These are phyloP conservation scores for Meloidogyne hapla DNA, from an alignment of 1,140 invertebrate species.

Conservation along the genomic window DNA sequence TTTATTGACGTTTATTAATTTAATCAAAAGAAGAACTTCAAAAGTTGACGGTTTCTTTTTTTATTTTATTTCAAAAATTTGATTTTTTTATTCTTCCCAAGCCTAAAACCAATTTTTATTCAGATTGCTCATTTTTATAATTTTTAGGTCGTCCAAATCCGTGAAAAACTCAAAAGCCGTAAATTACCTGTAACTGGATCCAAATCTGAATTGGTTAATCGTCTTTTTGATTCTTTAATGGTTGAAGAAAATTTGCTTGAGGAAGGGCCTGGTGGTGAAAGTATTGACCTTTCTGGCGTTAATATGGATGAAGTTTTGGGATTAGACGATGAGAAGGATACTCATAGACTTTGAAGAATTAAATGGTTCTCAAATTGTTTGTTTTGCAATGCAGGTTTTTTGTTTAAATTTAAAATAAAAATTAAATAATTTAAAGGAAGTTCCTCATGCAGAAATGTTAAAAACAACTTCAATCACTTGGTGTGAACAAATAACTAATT, in stretches of 20 bases:
- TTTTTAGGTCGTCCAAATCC: constrained; percentile 40
- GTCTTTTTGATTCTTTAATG: constrained; percentile 39
- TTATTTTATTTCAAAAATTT: not conserved
- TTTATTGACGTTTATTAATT: constrained; percentile 4
- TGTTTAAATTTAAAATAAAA: too few species aligned
- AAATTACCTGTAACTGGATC: constrained; percentile 36
- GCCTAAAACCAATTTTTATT: too few species aligned
- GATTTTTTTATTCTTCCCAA: too few species aligned
- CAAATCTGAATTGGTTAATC: constrained; percentile 37
- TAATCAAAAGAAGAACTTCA: constrained; percentile 46
- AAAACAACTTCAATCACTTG: constrained; percentile 10
- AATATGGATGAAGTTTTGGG: constrained; percentile 39
- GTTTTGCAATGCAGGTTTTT: too few species aligned
- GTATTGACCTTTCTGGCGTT: constrained; percentile 29
- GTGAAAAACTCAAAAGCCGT: constrained; percentile 41
- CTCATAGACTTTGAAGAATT: too few species aligned
- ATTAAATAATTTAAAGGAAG: too few species aligned
- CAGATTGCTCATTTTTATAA: too few species aligned
- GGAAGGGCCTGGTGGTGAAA: constrained; percentile 25
- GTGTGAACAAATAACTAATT: constrained; percentile 2
- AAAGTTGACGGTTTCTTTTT: constrained; percentile 40
- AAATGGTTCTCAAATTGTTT: too few species aligned
- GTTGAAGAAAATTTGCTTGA: constrained; percentile 45
- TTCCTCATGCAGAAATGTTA: constrained; percentile 24
- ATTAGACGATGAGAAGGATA: constrained; percentile 33